Evolutionary conservation across 2,797 vertebrate genomes (phyloP), one percentile per base, ranked within the genome.

Genomic region (Tragelaphus eurycerus): DNA sequence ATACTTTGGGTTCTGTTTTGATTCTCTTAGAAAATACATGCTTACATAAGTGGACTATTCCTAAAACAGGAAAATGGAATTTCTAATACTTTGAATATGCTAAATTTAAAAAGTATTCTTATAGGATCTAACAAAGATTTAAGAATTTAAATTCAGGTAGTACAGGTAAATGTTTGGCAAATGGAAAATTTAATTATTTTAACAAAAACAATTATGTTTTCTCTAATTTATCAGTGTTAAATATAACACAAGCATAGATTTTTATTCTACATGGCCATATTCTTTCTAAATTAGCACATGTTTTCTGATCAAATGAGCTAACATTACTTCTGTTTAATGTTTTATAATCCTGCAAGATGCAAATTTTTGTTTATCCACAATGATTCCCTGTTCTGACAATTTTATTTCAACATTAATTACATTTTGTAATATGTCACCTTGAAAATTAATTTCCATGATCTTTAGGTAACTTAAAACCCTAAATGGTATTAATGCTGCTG

Each of bases 361-460:
- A 87, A 85, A 88, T 86, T 31, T 95, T 27, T 60, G 19, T 78
- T 96, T 95, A 90, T 88, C 31, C 27, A 90, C 87, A 81, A n/a
- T 64, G 31, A 93, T 50, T 76, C 38, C 52, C 87, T 59, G 52
- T 74, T 94, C 60, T 76, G 31, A 67, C 16, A 92, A 38, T 79
- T 90, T 84, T 95, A 86, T 78, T 96, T 95, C 48, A 93, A 85
- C 5, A 86, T 27, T 74, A 88, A 94, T 83, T 81, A 82, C 46
- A 29, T 90, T 94, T 71, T 86, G 1, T 55, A 95, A 25, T 59
- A 85, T 52, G 23, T 86, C 46, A 54, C 16, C 27, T 83, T 85
- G 64, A 94, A 92, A 96, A 81, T 54, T 86, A 86, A 95, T 52
- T 84, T 89, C 60, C 15, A 89, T 43, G 38, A 94, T 59, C 19